Evolutionary conservation across 2,888 invertebrate genomes (phyloP), one percentile per base, ranked within the genome.

Genomic region (Epsilonema sp.): DNA sequence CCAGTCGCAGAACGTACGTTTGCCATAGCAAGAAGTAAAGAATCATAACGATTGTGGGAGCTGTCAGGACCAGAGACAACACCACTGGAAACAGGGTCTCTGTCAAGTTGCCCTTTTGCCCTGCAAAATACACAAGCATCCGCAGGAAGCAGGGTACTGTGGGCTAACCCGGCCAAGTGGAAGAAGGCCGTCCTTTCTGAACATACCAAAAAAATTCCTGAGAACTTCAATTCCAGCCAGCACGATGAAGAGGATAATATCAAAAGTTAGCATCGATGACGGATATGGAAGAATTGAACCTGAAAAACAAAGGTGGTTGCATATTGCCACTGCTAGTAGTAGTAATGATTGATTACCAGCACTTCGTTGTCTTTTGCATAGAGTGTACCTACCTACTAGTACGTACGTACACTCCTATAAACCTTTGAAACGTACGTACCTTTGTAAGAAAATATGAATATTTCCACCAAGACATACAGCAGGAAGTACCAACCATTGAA

Each of bases 1-100:
- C 90, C 53, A 86, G 72, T 53, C 82, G 74, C 42, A 89, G 75
- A 47, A 85, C 81, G 67, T 81, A 82, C 38, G 81, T 80, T 70
- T 90, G 89, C 78, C 84, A 85, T 53, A 82, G 73, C 49, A 89
- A 74, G 63, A 87, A 78, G 70, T 86, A 90, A 49, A 82, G 73
- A n/a, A 83, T 79, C 38, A 82, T 82, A 48, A 80, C 70, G 37
- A 82, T 75, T 54, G 84, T 80, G 3, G 89, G 87, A 60, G 85
- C 74, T 49, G 83, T 82, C 52, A 90, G 73, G 47, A 82, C 63
- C 54, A 87, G 76, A 44, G 84, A 86, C 55, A 82, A 72, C 52
- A 82, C 73, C 50, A 89, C 80, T 51, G 84, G 80, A 60, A 82
- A 52, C 36, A 67, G 64, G 65, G 76, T 75, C 66, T 82, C 82